Evolutionary conservation across 1,140 invertebrate genomes (phyloP).

Genomic region (Reticulitermes speratus): DNA sequence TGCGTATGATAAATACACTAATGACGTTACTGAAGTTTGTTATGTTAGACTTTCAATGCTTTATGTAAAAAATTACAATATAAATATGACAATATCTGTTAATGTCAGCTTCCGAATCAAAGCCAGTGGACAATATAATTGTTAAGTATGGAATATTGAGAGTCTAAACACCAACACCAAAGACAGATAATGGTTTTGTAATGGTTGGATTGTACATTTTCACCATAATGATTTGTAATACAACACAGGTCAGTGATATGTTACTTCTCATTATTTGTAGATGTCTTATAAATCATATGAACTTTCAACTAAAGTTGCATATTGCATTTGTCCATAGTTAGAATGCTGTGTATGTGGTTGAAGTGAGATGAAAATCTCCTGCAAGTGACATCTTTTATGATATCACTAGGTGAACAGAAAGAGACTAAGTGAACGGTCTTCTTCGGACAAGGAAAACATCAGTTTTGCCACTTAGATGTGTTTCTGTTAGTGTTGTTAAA

Average conservation of each 20-base stretch:
- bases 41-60: not conserved
- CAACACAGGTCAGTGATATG: not conserved
- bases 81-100: slow-evolving; percentile 17
- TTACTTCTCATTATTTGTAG: not conserved
- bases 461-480: not conserved
- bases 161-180: not conserved
- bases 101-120: not conserved
- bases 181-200: not conserved
- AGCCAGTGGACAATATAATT: not conserved
- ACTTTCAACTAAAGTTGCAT: not conserved
- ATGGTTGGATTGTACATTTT: not conserved
- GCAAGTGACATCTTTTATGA: not conserved
- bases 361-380: not conserved
- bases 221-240: not conserved
- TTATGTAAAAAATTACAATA: not conserved
- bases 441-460: not conserved
- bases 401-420: not conserved
- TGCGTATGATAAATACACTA: not conserved
- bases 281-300: not conserved
- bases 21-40: not conserved
- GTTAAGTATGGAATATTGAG: not conserved
- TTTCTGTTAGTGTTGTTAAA: not conserved
- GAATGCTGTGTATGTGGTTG: not conserved
- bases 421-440: not conserved
- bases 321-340: not conserved